Base-by-base conservation (phyloP, 2,888 invertebrate genomes). In the Pediacus dermestoides region DNA sequence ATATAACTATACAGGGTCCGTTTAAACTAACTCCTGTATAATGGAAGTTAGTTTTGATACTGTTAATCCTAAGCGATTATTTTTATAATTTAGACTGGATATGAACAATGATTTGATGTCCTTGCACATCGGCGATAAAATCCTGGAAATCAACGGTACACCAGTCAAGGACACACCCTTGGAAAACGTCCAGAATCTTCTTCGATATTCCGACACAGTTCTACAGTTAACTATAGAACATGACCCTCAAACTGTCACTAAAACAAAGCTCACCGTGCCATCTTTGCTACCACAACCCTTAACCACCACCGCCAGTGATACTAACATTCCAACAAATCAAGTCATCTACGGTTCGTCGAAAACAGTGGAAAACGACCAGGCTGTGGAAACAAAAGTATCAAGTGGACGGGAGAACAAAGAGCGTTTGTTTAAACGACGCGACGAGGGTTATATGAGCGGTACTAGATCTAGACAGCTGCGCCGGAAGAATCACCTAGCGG, bases 61-160 rank as follows among this genome's bases (percentile, higher is more conserved):
- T 30, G 16, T 27, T 15, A 30, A 23, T 40, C 27, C 18, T 7
- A 2, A 16, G 13, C 2, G 2, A 28, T 3, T 10, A n/a, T 10
- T n/a, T n/a, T n/a, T n/a, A n/a, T n/a, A n/a, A 51, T 70, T 18
- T 69, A 90, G 90, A 67, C 77, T 90, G 57, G 89, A 88, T 60
- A 80, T 87, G 39, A 84, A 85, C 53, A 82, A 83, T 55, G 88
- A 88, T 49, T 73, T 89, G 39, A 83, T 89, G 75, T 83, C 88
- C 4, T 73, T 93, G 36, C 91, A 88, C 66, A 84, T 93, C 53
- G 94, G 94, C n/a, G 94, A 94, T 71, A 78, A 84, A 58, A 90
- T 95, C 50, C 73, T 94, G 46, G 94, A 94, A 74, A 89, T 94
- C 31, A 92, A 94, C 73, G 93, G 94, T 2, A 81, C 88, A 0